Evolutionary conservation across 2,113 vertebrate species (phyloP).

Genomic region (Daboia siamensis): DNA sequence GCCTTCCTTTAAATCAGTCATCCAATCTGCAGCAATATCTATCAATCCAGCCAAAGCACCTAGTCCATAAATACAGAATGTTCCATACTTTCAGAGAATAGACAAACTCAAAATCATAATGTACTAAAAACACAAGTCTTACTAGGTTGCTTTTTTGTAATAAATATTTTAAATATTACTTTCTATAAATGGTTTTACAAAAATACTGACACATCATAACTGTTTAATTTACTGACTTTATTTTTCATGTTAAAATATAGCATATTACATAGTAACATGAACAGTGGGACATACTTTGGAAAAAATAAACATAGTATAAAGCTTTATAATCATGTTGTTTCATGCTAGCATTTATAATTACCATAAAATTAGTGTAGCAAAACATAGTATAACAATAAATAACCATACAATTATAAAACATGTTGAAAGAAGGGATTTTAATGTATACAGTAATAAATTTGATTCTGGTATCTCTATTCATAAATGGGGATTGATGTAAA

Average conservation of each 20-base stretch:
- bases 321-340: not conserved
- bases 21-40: constrained; percentile 97
- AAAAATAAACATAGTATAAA: not conserved
- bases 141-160: not conserved
- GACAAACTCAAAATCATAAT: not conserved
- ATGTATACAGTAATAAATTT: not conserved
- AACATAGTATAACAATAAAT: not conserved
- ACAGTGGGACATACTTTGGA: not conserved
- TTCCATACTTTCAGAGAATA: constrained; percentile 14
- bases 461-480: not conserved
- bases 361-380: not conserved
- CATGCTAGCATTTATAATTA: not conserved
- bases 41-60: constrained; percentile 96
- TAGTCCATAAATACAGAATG: constrained; percentile 53
- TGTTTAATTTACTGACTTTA: not conserved
- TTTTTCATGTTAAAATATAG: not conserved
- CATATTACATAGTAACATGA: not conserved
- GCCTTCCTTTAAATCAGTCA: constrained; percentile 98
- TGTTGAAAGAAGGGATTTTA: not conserved
- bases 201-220: not conserved
- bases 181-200: not conserved
- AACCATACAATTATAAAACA: not conserved
- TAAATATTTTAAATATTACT: not conserved
- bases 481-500: not conserved
- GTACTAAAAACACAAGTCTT: not conserved